These are phyloP conservation scores for Hypena proboscidalis DNA, from an alignment of 2,888 invertebrate genomes.

Conservation along the genomic window DNA sequence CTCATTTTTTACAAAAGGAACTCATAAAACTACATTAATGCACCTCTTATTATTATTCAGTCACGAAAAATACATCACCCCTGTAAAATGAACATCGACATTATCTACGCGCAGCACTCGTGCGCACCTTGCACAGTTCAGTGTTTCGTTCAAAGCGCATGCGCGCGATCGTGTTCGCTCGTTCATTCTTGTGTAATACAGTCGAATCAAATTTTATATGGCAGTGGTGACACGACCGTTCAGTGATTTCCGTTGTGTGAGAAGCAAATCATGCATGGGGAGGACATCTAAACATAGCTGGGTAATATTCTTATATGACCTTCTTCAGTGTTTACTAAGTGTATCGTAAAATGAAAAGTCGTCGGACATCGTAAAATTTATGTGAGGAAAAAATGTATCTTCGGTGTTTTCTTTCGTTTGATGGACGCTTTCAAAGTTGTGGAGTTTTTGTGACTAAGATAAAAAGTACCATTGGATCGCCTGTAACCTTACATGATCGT, in stretches of 20 bases:
- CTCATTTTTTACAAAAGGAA: too few species aligned
- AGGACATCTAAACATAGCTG: conserved; percentile 67
- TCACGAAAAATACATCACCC: conserved; percentile 22
- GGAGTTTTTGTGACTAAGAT: too few species aligned
- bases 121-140: conserved; percentile 70
- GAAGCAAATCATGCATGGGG: conserved; percentile 61
- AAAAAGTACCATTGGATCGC: too few species aligned
- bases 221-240: conserved; percentile 77
- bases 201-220: conserved; percentile 72
- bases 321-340: conserved; percentile 34
- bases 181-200: conserved; percentile 43
- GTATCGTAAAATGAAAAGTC: conserved; percentile 7
- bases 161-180: conserved; percentile 76
- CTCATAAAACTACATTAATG: neutral
- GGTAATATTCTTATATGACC: conserved; percentile 58
- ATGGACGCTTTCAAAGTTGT: too few species aligned
- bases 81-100: conserved; percentile 43
- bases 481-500: too few species aligned
- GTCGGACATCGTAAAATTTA: neutral
- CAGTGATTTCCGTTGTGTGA: conserved; percentile 73
- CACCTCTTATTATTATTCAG: conserved; percentile 2
- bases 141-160: conserved; percentile 73
- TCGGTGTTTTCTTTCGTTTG: neutral
- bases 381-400: neutral
- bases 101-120: conserved; percentile 50